Evolutionary conservation across 2,888 invertebrate species (phyloP), one percentile per base, ranked within the genome.

Genomic region (Cistogaster globosa): DNA sequence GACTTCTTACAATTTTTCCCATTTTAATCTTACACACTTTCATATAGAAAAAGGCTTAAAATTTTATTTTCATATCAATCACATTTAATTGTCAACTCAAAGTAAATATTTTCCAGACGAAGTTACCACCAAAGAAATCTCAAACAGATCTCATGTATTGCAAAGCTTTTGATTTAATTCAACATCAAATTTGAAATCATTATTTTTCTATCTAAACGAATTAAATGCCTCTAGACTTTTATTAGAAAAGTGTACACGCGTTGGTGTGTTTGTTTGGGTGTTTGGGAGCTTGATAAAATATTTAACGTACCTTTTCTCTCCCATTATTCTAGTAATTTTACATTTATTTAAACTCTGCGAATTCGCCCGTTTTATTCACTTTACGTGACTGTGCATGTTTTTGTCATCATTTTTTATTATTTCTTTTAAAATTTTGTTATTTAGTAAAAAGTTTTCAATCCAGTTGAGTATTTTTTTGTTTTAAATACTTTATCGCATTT

Each of bases 351-450:
- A 85, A 82, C 74, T 74, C 12, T 71, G 12, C 26, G 55, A 75
- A 75, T 82, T 79, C 32, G 67, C 38, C 22, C 26, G 55, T 79
- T 79, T 85, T 79, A 53, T 72, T 38, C 22, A 60, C 51, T 60
- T 75, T 85, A 85, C 85, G 85, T 85, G 85, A 82, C 82, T 60
- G 53, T 85, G 85, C 82, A 85, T 85, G 82, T 55, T 22, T n/a
- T 74, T 75, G 63, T 75, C 74, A 75, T 51, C 55, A 42, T 71
- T 75, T 20, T 71, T 22, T 12, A 45, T 68, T 42, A 12, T 12
- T 42, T 69, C 38, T 65, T 58, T 26, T 57, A 45, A 36, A 51
- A 58, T 77, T 67, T 58, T 65, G 16, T 53, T 69, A 69, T 71
- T 58, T 72, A 65, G 51, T 51, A 53, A 82, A n/a, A 83, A 83